Conservation (phyloP, 2,797 vertebrate genomes). For the Eidolon dupreanum region DNA sequence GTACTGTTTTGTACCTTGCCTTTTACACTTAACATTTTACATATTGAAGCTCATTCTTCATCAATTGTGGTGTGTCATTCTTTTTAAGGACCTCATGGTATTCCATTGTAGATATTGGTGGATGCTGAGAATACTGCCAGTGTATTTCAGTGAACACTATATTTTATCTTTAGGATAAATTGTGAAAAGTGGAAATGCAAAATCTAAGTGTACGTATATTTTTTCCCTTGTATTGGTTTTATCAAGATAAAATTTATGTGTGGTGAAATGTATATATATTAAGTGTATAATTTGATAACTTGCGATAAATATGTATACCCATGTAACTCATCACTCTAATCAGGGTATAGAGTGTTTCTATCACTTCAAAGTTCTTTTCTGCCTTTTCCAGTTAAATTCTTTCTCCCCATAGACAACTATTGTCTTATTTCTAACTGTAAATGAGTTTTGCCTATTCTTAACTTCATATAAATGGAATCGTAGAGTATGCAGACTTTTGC, state of each 20-base stretch:
- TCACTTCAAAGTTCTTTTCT: neutral
- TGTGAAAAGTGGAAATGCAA: neutral
- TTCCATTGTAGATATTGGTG: neutral
- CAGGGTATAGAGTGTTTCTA: neutral
- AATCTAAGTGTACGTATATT: neutral
- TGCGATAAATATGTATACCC: neutral
- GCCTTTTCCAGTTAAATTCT: neutral
- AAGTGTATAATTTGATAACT: neutral
- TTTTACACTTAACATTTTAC: neutral
- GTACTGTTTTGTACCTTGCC: neutral
- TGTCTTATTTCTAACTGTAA: neutral
- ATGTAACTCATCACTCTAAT: neutral
- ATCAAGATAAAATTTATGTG: neutral
- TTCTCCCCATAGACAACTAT: neutral
- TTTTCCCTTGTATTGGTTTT: neutral
- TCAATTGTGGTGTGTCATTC: neutral
- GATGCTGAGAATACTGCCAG: neutral
- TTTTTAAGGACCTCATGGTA: neutral
- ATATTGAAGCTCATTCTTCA: neutral
- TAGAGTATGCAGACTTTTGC: neutral
- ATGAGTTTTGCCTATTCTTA: neutral
- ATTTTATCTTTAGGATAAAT: neutral
- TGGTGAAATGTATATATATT: neutral
- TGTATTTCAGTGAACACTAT: neutral
- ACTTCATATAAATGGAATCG: neutral